Evolutionary conservation across 1,140 invertebrate species (phyloP), one percentile per base, ranked within the genome.

Genomic region (Brachionus sp.): DNA sequence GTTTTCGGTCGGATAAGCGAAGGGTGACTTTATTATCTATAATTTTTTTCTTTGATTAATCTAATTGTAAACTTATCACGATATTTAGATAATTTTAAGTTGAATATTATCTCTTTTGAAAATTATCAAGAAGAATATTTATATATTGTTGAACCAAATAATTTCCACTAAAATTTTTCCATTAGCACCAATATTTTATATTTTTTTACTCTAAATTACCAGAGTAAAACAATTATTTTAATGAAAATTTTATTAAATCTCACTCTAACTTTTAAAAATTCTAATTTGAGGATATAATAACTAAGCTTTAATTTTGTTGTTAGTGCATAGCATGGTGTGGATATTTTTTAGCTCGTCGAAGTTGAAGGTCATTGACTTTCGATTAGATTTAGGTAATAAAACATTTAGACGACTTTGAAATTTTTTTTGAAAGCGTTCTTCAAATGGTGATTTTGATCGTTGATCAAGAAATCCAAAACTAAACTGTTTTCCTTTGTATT

Each of bases 391-490:
- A 62, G 77, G 77, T 25, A 62, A 44, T 9, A 80, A 25, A 16
- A 19, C 57, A 62, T 62, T 35, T 13, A 80, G 37, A 23, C 39
- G 77, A 25, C 23, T 35, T 29, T 80, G 57, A 33, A 80, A 80
- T 23, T 35, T 57, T 80, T 80, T 37, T 37, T 80, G 77, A 80
- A 80, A 80, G 23, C 77, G 50, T 42, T 80, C 57, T 66, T 80
- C 77, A 66, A 80, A 80, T 9, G 77, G 46, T 10, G 77, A 62
- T 42, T 80, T 33, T 5, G 57, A 19, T 23, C 39, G 39, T 0
- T 13, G 29, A 62, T 80, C 77, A 7, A 35, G 9, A 33, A 25
- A 39, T 19, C 77, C 77, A 35, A 44, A 33, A 37, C 42, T 57
- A 29, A 80, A 80, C 25, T 80, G 77, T 7, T 66, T 19, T 5